These are phyloP conservation scores for Pluvianellus socialis DNA, from an alignment of 2,113 vertebrate genomes.

Conservation along the genomic window DNA sequence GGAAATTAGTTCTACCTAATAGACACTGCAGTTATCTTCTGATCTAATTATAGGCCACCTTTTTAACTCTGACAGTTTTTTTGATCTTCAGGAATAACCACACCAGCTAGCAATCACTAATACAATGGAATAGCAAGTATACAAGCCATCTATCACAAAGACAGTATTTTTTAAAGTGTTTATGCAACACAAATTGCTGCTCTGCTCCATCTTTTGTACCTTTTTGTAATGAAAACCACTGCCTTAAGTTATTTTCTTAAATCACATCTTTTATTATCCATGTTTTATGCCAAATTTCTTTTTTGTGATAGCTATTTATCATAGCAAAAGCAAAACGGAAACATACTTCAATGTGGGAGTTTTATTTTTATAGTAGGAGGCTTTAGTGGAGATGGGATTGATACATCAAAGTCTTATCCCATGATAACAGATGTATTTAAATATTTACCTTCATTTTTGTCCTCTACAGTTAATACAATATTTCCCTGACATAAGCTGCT, in stretches of 20 bases:
- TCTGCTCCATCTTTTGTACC: slow-evolving; percentile 27
- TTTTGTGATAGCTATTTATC: slow-evolving; percentile 40
- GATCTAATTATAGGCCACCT: not conserved
- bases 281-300: not conserved
- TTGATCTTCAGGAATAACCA: not conserved
- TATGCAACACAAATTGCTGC: slow-evolving; percentile 22
- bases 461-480: slow-evolving; percentile 48
- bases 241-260: slow-evolving; percentile 45
- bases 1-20: not conserved
- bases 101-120: not conserved
- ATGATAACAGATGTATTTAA: slow-evolving; percentile 55
- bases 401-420: slow-evolving; percentile 48
- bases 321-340: slow-evolving; percentile 54
- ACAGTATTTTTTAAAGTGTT: not conserved
- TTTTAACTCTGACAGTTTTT: not conserved
- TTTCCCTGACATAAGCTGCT: slow-evolving; percentile 9
- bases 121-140: not conserved
- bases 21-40: not conserved
- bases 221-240: slow-evolving; percentile 46
- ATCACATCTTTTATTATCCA: slow-evolving; percentile 5
- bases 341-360: not conserved
- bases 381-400: slow-evolving; percentile 34
- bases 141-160: not conserved
- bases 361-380: slow-evolving; percentile 25
- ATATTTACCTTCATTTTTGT: slow-evolving; percentile 61